Evolutionary conservation across 2,113 vertebrate genomes (phyloP).

Genomic region (Pollimyrus isidori): DNA sequence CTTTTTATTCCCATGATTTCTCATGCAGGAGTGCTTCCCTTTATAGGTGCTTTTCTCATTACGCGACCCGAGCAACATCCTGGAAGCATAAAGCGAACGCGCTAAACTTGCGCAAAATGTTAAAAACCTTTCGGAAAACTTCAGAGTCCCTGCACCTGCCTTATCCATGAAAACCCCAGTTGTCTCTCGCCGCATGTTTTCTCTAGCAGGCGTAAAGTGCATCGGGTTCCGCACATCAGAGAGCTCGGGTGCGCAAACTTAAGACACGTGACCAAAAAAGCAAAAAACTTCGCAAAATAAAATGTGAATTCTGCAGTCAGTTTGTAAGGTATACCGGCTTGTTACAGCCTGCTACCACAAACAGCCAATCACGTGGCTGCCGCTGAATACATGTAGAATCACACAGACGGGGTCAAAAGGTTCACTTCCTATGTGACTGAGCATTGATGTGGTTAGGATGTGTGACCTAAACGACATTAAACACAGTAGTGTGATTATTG

Average conservation of each 20-base stretch:
- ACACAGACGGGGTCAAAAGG: background rate
- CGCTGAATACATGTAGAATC: background rate
- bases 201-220: background rate
- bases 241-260: background rate
- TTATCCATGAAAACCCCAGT: background rate
- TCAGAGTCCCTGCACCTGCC: conserved; percentile 5
- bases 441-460: background rate
- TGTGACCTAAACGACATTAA: background rate
- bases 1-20: conserved; percentile 12
- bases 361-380: background rate
- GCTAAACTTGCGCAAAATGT: background rate
- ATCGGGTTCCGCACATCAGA: background rate
- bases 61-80: background rate
- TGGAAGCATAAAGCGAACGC: background rate
- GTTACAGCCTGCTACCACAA: background rate
- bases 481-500: background rate
- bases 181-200: background rate
- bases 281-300: background rate
- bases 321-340: background rate
- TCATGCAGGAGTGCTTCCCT: conserved; percentile 4
- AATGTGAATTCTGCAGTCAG: background rate
- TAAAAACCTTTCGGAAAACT: background rate
- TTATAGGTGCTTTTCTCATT: background rate
- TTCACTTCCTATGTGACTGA: background rate
- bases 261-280: background rate